Percentiles rank a stretch among this genome's conserved stretches.
phyloP scores from a whole-genome alignment of 2,888 invertebrate genomes.

The Megalurothrips usitatus region DNA sequence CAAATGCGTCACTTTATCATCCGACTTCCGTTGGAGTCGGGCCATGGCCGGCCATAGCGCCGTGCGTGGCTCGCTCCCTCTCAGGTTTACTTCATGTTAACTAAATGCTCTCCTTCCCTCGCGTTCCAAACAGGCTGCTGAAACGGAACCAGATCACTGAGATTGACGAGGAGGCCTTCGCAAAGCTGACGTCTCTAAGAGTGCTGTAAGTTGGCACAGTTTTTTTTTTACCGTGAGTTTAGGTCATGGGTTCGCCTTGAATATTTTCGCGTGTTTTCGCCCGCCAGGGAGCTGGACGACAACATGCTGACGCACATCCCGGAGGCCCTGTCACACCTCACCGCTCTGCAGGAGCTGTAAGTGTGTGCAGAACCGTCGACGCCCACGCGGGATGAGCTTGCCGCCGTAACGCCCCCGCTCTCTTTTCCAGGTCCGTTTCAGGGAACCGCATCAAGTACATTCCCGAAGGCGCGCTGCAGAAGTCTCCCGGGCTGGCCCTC shows the following conservation, averaged over 20 bases:
- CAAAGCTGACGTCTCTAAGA: slow-evolving; percentile 69
- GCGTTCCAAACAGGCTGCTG: slow-evolving; percentile 63
- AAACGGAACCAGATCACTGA: slow-evolving; percentile 77
- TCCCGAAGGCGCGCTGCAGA: slow-evolving; percentile 63
- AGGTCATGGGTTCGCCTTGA: no score
- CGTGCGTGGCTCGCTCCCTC: slow-evolving; percentile 12
- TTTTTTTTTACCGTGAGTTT: slow-evolving; percentile 4
- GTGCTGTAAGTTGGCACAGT: slow-evolving; percentile 69
- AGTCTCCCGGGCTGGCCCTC: slow-evolving; percentile 63
- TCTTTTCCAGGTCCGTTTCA: slow-evolving; percentile 64
- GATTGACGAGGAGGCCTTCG: slow-evolving; percentile 75
- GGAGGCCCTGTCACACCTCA: slow-evolving; percentile 65
- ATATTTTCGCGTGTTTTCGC: slow-evolving; percentile 36
- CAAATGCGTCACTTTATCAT: background rate
- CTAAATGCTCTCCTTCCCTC: slow-evolving; percentile 1
- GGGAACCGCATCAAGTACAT: slow-evolving; percentile 77
- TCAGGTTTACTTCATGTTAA: background rate
- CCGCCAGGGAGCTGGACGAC: slow-evolving; percentile 69
- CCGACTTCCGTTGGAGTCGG: background rate
- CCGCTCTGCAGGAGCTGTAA: slow-evolving; percentile 80
- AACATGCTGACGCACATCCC: slow-evolving; percentile 72
- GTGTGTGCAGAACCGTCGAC: slow-evolving; percentile 47
- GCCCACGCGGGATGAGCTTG: background rate
- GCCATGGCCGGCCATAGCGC: background rate
- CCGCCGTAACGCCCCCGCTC: background rate